phyloP scores from a whole-genome alignment of 2,113 vertebrate species.

The Lethenteron reissneri region DNA sequence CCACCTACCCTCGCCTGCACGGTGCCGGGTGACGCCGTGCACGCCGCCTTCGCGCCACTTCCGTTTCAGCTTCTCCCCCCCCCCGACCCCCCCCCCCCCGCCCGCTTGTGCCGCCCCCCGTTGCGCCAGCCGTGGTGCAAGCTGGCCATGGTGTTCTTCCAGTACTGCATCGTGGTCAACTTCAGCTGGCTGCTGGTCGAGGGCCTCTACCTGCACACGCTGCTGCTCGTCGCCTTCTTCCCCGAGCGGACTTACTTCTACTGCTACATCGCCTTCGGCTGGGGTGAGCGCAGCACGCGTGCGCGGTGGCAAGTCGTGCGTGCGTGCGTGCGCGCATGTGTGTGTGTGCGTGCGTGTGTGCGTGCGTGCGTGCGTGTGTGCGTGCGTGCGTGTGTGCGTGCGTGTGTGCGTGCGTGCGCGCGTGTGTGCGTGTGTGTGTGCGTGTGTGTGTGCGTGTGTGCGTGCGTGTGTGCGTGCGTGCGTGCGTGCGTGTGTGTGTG shows the following conservation, averaged over 20 bases:
- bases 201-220: constrained; percentile 64
- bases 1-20: too few species aligned
- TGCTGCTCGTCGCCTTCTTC: constrained; percentile 62
- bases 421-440: background rate
- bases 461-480: background rate
- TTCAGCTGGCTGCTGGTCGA: constrained; percentile 81
- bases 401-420: background rate
- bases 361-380: constrained; percentile 1
- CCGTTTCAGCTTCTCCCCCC: too few species aligned
- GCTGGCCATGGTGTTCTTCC: constrained; percentile 55
- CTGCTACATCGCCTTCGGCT: constrained; percentile 53
- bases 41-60: too few species aligned
- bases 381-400: background rate
- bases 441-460: constrained; percentile 7
- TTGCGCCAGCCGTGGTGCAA: constrained; percentile 47
- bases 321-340: constrained; percentile 12
- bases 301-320: too few species aligned
- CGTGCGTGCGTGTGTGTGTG: background rate
- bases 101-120: too few species aligned
- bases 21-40: too few species aligned
- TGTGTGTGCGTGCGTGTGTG: constrained; percentile 14
- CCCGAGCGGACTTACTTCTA: constrained; percentile 46
- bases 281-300: constrained; percentile 29
- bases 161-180: constrained; percentile 80
- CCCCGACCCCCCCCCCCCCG: too few species aligned